Evolutionary conservation across 2,888 invertebrate genomes (phyloP), one percentile per base, ranked within the genome.

Genomic region (Sinodicranocentrus sp.): DNA sequence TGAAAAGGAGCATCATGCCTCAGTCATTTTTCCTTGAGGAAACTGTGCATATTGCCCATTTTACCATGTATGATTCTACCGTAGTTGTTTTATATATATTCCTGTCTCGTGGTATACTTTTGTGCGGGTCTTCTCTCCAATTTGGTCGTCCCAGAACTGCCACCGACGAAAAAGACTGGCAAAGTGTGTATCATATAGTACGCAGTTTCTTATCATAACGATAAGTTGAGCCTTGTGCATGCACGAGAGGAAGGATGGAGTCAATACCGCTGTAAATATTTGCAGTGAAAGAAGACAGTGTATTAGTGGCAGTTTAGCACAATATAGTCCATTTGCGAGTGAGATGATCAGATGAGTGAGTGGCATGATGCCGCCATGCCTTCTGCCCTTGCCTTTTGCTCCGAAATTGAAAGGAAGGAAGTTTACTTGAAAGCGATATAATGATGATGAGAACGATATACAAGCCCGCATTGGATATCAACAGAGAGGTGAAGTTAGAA

Each of bases 301-400:
- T 52, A 48, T 68, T 68, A 67, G 44, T 25, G 44, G 44, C 67
- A 67, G 44, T 67, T 61, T 63, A 68, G 68, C 48, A 52, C 68
- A 68, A 26, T 44, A 52, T 26, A 65, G 21, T 43, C 65, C 39
- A 39, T 65, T 65, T 44, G 23, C 19, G 68, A 68, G 26, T 23
- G 67, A 23, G 68, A 68, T 68, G 48, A 48, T 52, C 26, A 44
- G 44, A 52, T 68, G 26, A 68, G 48, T 68, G 68, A 6, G 48
- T 68, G 68, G 8, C 48, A 48, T 52, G n/a, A n/a, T n/a, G n/a
- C n/a, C n/a, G 67, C 23, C 44, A 68, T 68, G 68, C 26, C 52
- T 68, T 68, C 13, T 68, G 43, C 44, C 65, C 43, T 65, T 21
- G 21, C 21, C 26, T 65, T 21, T 65, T 13, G 10, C 57, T 19